Percentiles rank a stretch among this genome's conserved stretches.
phyloP scores from a whole-genome alignment of 1,140 invertebrate genomes.

The Apis cerana region DNA sequence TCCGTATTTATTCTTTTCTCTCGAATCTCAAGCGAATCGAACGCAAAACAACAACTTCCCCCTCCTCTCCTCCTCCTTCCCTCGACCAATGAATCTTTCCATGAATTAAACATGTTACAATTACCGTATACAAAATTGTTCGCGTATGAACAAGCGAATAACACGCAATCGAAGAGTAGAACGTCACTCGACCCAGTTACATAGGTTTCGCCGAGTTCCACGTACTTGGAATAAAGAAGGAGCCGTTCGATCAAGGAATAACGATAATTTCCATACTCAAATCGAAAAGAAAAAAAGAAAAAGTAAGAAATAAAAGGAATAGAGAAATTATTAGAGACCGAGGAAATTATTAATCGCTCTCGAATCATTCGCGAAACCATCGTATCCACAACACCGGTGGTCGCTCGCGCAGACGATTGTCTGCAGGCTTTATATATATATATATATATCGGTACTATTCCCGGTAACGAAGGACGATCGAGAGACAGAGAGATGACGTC shows the following conservation, averaged over 20 bases:
- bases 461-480: constrained; percentile 39
- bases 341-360: neutral
- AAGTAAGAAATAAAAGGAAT: neutral
- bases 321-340: neutral
- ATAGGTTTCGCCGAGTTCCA: neutral
- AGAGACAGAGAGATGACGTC: neutral
- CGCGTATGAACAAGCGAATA: constrained; percentile 16
- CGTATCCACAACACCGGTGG: neutral
- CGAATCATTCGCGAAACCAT: neutral
- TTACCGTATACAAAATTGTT: constrained; percentile 9
- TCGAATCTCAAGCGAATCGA: neutral
- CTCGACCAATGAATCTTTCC: neutral
- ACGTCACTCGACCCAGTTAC: constrained; percentile 18
- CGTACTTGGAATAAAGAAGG: neutral
- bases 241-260: too few relatives aligned
- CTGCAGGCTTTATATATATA: neutral
- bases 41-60: neutral
- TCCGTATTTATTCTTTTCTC: neutral
- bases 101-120: constrained; percentile 34
- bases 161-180: neutral
- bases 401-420: constrained; percentile 19
- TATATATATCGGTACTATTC: constrained; percentile 32
- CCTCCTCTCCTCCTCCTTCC: too few relatives aligned
- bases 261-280: neutral
- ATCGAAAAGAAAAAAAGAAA: neutral